Evolutionary conservation across 2,888 invertebrate species (phyloP), one percentile per base, ranked within the genome.

Genomic region (Nesidiocoris tenuis): DNA sequence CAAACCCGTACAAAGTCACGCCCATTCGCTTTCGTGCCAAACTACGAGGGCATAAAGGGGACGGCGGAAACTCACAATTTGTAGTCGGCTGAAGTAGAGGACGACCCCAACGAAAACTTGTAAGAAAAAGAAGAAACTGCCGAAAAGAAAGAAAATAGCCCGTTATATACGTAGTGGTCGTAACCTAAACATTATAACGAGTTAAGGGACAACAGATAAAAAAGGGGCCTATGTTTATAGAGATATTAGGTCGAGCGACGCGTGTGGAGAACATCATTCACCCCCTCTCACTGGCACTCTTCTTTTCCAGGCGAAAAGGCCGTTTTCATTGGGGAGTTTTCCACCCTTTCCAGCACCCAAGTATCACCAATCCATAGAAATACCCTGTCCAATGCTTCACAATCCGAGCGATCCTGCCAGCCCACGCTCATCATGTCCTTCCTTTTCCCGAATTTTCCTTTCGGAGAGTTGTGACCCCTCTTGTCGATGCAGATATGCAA

Each of bases 161-260:
- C 39, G 3, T 39, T 39, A n/a, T n/a, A 39, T 39, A 59, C 19
- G 57, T 59, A 70, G 70, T 59, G 70, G 70, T 25, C 61, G 70
- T 70, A 25, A 70, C 70, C 57, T 70, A 70, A 70, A 70, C 57
- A 70, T 70, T 70, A 61, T 70, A 70, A 70, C 70, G 61, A 59
- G 70, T 57, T 70, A 61, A 70, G 70, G 18, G 70, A 70, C 70
- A 67, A n/a, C 18, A 59, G 23, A 70, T 56, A 70, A 24, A 67
- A 65, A 67, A 24, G 67, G 55, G 61, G 61, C 17, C 70, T 61
- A 70, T 70, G 70, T 70, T 70, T 70, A 70, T 70, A 70, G 54
- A 59, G 70, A 70, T 70, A 70, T 70, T 70, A 70, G 57, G 70
- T 61, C 25, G 39, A 39, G 39, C 39, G 39, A 12, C 39, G 57